Conservation (phyloP, 1,140 invertebrate genomes). For the Dolichoris vasculosae region DNA sequence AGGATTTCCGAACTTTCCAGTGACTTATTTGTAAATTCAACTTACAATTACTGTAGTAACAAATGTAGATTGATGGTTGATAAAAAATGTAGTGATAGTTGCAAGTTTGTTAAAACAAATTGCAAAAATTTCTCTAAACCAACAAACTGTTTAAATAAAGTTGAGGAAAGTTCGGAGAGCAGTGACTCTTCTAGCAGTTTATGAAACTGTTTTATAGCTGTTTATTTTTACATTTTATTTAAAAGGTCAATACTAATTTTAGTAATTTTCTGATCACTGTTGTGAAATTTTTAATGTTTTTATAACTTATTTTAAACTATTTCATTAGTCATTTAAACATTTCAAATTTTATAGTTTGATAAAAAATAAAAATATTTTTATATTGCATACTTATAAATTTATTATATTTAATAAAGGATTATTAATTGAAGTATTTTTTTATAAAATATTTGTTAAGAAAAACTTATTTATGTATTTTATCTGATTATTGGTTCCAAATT, state of each 20-base stretch:
- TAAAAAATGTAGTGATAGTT: slow-evolving; percentile 3
- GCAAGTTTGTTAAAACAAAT: slow-evolving; percentile 16
- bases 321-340: neutral
- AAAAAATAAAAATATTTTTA: slow-evolving; percentile 22
- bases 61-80: neutral
- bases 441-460: neutral
- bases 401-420: neutral
- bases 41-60: neutral
- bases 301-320: neutral
- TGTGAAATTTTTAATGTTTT: neutral
- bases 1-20: neutral
- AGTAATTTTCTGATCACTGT: neutral
- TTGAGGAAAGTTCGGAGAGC: neutral
- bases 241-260: neutral
- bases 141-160: slow-evolving; percentile 9
- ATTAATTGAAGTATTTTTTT: neutral
- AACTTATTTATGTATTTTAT: neutral
- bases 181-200: neutral
- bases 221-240: slow-evolving; percentile 7
- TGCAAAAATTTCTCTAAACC: neutral
- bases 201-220: neutral
- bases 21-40: neutral
- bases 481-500: neutral
- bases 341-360: neutral
- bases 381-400: neutral